Percentiles rank a stretch among this genome's conserved stretches.
phyloP scores from a whole-genome alignment of 1,140 invertebrate species.

The Aphaenogaster ashmeadi region DNA sequence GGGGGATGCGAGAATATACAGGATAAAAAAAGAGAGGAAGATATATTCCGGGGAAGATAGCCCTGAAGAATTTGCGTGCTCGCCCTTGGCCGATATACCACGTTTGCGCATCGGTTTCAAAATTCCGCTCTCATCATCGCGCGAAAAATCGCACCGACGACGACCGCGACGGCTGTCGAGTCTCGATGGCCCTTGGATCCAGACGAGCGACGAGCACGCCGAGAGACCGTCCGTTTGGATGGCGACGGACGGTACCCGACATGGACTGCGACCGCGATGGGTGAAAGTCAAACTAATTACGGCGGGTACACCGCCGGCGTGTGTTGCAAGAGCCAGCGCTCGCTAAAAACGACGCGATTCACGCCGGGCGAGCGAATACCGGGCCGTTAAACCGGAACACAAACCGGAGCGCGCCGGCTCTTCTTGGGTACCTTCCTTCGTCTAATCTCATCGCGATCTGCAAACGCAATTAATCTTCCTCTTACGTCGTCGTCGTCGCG shows the following conservation, averaged over 20 bases:
- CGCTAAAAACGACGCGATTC: conserved; percentile 47
- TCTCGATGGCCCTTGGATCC: not conserved
- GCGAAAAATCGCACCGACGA: conserved; percentile 18
- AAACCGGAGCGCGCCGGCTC: not conserved
- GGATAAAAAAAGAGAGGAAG: not conserved
- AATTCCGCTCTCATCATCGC: not conserved
- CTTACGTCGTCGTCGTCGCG: not conserved
- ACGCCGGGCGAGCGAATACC: conserved; percentile 30
- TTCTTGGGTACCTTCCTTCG: not conserved
- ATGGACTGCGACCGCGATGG: conserved; percentile 40
- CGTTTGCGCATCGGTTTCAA: conserved; percentile 3
- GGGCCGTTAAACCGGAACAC: conserved; percentile 49
- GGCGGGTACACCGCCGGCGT: not conserved
- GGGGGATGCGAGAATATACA: not conserved
- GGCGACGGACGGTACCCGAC: conserved; percentile 9
- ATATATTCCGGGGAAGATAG: not conserved
- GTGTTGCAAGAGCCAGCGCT: conserved; percentile 11
- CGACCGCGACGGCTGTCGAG: too few species aligned
- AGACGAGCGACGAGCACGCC: not conserved
- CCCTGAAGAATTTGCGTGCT: conserved; percentile 2
- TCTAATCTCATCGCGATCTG: conserved; percentile 37
- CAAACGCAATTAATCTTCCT: not conserved
- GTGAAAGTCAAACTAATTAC: conserved; percentile 66
- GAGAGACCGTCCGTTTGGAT: not conserved
- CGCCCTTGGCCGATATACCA: conserved; percentile 41